Evolutionary conservation across 2,113 vertebrate species (phyloP), one percentile per base, ranked within the genome.

Genomic region (Pterocles orientalis): DNA sequence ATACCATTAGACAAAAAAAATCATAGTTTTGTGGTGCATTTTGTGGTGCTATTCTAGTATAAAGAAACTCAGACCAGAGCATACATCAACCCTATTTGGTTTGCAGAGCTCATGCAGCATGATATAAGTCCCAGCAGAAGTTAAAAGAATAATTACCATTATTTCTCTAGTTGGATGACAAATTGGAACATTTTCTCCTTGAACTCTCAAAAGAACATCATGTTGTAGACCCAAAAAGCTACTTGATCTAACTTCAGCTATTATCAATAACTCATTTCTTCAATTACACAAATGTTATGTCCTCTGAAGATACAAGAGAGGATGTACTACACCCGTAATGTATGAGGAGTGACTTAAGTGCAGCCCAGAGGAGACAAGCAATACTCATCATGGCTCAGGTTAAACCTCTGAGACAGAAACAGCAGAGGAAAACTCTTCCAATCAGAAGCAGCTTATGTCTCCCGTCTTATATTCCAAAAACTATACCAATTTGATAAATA

Each of bases 111-210:
- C 93, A 92, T 76, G 47, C 64, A 93, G 84, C 82, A 77, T 77
- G 94, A 92, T 90, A 84, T 54, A 95, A 96, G 82, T 95, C 97
- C 93, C 71, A 89, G 87, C 80, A 83, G 86, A 96, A 96, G 96
- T 95, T 96, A 95, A 95, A 90, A 96, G 92, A 97, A 96, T 97
- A 97, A 97, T 97, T 97, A 96, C 85, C 85, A 70, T 96, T 97
- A 95, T 94, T 97, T 96, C 82, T 91, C 77, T 78, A 96, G 96
- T 91, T 3, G 0, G 60, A 90, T 96, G 92, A 97, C 95, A 96
- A 95, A 97, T 92, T 94, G 92, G 93, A 96, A 96, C 93, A 96
- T 82, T 97, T 94, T 95, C 21, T 47, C 85, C 96, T 92, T 95
- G 93, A 97, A 96, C 83, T 93, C 95, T 93, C 83, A 89, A 94